A percentile compares a stretch with the other conserved stretches of the same genome.
phyloP scores from a whole-genome alignment of 2,888 invertebrate species.

The Tiliacea citrago region DNA sequence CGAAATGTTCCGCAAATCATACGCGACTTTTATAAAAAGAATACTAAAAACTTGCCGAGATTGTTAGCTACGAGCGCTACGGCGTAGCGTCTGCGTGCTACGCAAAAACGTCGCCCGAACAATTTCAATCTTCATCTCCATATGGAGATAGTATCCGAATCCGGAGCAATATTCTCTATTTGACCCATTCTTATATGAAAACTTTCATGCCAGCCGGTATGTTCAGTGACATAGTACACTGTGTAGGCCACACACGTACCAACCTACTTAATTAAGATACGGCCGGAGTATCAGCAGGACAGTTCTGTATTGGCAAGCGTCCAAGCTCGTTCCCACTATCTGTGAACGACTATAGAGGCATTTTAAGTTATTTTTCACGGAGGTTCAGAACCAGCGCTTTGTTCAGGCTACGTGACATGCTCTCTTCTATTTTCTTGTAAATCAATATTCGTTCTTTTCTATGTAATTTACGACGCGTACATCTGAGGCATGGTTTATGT shows the following conservation, averaged over 20 bases:
- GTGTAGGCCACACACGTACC: slow-evolving; percentile 55
- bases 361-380: slow-evolving; percentile 63
- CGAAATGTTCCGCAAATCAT: not conserved
- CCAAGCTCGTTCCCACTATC: slow-evolving; percentile 63
- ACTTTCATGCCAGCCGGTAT: slow-evolving; percentile 20
- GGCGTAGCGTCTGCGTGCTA: slow-evolving; percentile 23
- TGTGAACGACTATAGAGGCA: slow-evolving; percentile 48
- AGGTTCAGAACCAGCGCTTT: slow-evolving; percentile 51
- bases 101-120: not conserved
- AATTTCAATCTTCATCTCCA: slow-evolving; percentile 34
- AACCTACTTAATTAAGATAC: slow-evolving; percentile 67
- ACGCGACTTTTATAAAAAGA: not conserved
- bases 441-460: slow-evolving; percentile 48
- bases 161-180: slow-evolving; percentile 27
- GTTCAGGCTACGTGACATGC: slow-evolving; percentile 51
- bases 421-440: slow-evolving; percentile 56
- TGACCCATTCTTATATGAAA: slow-evolving; percentile 29
- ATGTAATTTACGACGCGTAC: slow-evolving; percentile 17
- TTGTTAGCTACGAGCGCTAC: slow-evolving; percentile 1
- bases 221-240: slow-evolving; percentile 10
- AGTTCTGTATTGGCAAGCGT: slow-evolving; percentile 62
- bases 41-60: not conserved
- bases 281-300: slow-evolving; percentile 56
- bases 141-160: slow-evolving; percentile 6
- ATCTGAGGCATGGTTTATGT: slow-evolving; percentile 3